Evolutionary conservation across 1,140 invertebrate genomes (phyloP), one percentile per base, ranked within the genome.

Genomic region (Pachypeltis micranthus): DNA sequence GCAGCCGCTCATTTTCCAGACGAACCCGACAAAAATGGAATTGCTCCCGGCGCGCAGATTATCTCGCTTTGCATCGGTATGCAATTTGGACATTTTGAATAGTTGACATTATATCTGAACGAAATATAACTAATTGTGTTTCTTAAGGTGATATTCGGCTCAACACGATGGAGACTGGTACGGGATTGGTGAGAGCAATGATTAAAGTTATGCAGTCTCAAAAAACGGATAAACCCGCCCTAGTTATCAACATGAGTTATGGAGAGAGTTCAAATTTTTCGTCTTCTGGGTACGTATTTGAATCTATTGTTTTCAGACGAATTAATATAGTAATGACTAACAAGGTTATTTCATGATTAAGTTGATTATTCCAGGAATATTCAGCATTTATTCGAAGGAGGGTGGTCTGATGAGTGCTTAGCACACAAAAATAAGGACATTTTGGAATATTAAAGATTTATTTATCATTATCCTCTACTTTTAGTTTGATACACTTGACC

Each of bases 221-320:
- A 72, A 57, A 75, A 72, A 65, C 77, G 28, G 61, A 67, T 10
- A 70, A 71, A 23, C 68, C 81, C 65, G 77, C 92, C 66, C 87
- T 98, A 73, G 84, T 98, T 0, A 91, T 98, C 60, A 99, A 99
- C 75, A 97, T 96, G 89, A 97, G 93, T 71, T 99, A 97, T 72
- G 96, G 96, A 23, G 96, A 99, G 77, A 88, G 90, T 69, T 81
- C 89, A 16, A 86, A 94, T 76, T 95, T 91, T 87, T 83, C 85
- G 1, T 87, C 92, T 75, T 76, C 85, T n/a, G 92, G 95, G 89
- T 92, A 77, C 78, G 78, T 72, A 61, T 61, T 10, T 0, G 47
- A 0, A 56, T 3, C 4, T 24, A 62, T 23, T 23, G 26, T 4
- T 27, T 26, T 4, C 25, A 61, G 10, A 3, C 31, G 44, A 47